These are phyloP conservation scores for Argynnis bischoffii DNA, from an alignment of 2,888 invertebrate genomes.

Conservation along the genomic window DNA sequence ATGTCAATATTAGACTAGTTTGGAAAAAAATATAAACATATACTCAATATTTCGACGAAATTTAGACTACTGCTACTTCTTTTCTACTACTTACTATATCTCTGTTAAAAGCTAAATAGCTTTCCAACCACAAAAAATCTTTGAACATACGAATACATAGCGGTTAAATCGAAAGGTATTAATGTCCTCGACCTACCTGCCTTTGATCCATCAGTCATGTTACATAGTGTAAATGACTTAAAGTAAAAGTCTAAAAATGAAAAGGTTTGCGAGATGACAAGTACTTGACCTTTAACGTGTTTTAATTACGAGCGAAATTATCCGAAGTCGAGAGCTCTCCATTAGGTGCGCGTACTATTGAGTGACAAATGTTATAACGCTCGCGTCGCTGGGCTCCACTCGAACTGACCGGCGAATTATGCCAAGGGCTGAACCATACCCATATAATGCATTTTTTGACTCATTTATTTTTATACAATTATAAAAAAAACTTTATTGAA, in stretches of 20 bases:
- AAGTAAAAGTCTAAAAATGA: conserved; percentile 14
- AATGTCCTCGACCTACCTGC: no score
- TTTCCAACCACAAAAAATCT: no score
- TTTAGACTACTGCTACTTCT: no score
- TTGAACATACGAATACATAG: no score
- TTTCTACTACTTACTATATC: neutral
- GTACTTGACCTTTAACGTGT: conserved; percentile 54
- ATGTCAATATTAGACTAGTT: no score
- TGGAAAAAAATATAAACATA: no score
- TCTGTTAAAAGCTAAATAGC: neutral
- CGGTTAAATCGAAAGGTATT: no score
- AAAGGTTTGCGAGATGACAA: conserved; percentile 24
- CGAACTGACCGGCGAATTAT: conserved; percentile 44
- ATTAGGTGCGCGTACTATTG: conserved; percentile 46
- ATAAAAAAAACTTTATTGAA: no score
- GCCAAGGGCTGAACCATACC: conserved; percentile 19
- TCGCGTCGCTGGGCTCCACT: conserved; percentile 44
- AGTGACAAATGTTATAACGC: conserved; percentile 68
- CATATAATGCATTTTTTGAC: neutral
- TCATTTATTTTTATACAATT: no score
- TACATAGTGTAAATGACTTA: neutral
- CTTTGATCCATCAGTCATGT: neutral
- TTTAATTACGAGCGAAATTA: conserved; percentile 62
- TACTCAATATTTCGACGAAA: no score
- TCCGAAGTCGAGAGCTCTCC: conserved; percentile 48